Evolutionary conservation across 1,140 invertebrate species (phyloP).

Genomic region (Drosophila biarmipes): DNA sequence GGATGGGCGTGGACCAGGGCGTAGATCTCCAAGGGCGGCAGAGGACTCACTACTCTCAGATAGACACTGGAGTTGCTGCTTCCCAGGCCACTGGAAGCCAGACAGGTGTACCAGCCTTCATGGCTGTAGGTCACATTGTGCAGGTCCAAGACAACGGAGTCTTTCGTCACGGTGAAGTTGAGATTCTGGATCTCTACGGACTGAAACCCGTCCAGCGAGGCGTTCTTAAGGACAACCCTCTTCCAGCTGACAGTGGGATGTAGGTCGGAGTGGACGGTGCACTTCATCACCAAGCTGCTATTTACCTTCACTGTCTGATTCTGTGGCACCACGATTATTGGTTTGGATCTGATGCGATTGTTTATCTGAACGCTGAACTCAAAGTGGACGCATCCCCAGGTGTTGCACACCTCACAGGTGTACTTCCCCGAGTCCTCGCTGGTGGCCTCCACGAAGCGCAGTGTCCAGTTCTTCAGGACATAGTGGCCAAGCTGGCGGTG

Average conservation of each 20-base stretch:
- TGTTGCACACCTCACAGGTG: slow-evolving; percentile 93
- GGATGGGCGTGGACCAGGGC: slow-evolving; percentile 55
- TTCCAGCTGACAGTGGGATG: slow-evolving; percentile 92
- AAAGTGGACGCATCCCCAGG: slow-evolving; percentile 90
- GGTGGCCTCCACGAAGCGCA: slow-evolving; percentile 90
- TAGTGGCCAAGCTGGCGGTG: slow-evolving; percentile 87
- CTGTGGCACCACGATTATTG: slow-evolving; percentile 91
- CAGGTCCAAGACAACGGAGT: slow-evolving; percentile 84
- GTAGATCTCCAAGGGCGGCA: slow-evolving; percentile 53
- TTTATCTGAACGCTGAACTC: slow-evolving; percentile 86
- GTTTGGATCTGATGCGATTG: slow-evolving; percentile 89
- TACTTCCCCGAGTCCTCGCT: slow-evolving; percentile 93
- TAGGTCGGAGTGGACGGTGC: slow-evolving; percentile 90
- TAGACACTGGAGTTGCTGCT: slow-evolving; percentile 91
- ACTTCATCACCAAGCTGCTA: slow-evolving; percentile 89
- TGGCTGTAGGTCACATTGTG: slow-evolving; percentile 93
- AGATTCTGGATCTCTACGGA: slow-evolving; percentile 14
- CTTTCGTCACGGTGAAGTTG: slow-evolving; percentile 44
- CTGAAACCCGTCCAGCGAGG: slow-evolving; percentile 10
- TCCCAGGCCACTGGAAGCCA: slow-evolving; percentile 93
- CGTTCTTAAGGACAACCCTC: slow-evolving; percentile 42
- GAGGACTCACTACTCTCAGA: slow-evolving; percentile 90
- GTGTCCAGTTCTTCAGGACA: slow-evolving; percentile 87
- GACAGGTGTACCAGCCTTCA: slow-evolving; percentile 97
- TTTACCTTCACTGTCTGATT: slow-evolving; percentile 91